These are phyloP conservation scores for Barypeithes pellucidus DNA, from an alignment of 2,888 invertebrate genomes.

Conservation along the genomic window DNA sequence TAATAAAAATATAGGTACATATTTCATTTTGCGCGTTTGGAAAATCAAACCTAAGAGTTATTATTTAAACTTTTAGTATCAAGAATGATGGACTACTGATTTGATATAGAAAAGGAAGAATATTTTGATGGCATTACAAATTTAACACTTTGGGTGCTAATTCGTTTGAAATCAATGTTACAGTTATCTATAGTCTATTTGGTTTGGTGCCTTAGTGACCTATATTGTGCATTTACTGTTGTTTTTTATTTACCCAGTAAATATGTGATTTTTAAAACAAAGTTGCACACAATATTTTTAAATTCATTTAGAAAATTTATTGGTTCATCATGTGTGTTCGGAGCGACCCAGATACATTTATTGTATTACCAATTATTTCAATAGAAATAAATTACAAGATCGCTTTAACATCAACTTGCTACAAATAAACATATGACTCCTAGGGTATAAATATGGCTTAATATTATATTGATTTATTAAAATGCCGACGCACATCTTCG, in stretches of 20 bases:
- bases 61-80: conserved; percentile 13
- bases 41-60: neutral
- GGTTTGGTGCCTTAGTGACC: conserved; percentile 54
- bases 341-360: conserved; percentile 24
- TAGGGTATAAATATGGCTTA: no score
- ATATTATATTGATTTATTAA: no score
- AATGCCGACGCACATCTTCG: no score
- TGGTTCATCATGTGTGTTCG: conserved; percentile 30
- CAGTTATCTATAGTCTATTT: conserved; percentile 62
- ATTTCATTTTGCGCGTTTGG: conserved; percentile 30
- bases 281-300: conserved; percentile 24
- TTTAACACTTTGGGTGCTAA: conserved; percentile 64
- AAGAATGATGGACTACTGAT: conserved; percentile 40
- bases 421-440: neutral
- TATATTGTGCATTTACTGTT: conserved; percentile 44
- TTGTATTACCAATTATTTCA: conserved; percentile 10
- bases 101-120: conserved; percentile 41
- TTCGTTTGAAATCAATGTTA: conserved; percentile 63
- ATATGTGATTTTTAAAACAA: conserved; percentile 31
- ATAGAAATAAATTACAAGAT: no score
- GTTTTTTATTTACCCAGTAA: conserved; percentile 51
- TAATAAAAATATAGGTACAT: conserved; percentile 32
- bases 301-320: conserved; percentile 39
- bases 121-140: conserved; percentile 61
- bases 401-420: neutral